Evolutionary conservation across 2,888 invertebrate species (phyloP), one percentile per base, ranked within the genome.

Genomic region (Diplazon laetatorius): DNA sequence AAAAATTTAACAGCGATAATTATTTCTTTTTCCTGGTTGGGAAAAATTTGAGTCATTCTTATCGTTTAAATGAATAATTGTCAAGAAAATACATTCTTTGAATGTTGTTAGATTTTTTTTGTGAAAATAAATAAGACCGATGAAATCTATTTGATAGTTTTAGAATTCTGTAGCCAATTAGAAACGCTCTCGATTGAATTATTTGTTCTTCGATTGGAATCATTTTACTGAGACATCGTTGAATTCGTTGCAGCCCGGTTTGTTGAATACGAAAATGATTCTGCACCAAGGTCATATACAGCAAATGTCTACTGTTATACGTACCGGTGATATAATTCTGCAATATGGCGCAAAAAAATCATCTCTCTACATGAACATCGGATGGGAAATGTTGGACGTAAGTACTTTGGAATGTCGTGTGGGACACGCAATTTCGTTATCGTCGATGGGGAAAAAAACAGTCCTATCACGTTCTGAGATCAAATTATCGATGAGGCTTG

Each of bases 211-310:
- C 42, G 10, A 5, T 1, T 12, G 0, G 9, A 10, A 65, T 2
- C 22, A 62, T 50, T 18, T 62, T 16, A 14, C 10, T 75, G 12
- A 39, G 14, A 25, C 37, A 25, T 44, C 42, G 8, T 65, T 6
- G 37, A 2, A 50, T 48, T 52, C 39, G 10, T 57, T 37, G n/a
- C 44, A 86, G 86, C 80, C 83, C 12, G 83, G 80, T 16, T 22
- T 69, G 16, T 30, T 84, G 1, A 77, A 82, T 12, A 82, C 83
- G 4, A 82, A 81, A 50, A 50, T 88, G 18, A 62, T 81, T 3
- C 39, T 88, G 30, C 77, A 63, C 18, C 71, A 82, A 0, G 88
- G 89, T 0, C 82, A 80, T 83, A n/a, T 87, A 6, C 85, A 86
- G 76, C 82, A 87, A 18, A 18, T 89, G 4, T 82, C 86, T 0